Conservation (phyloP, 2,113 vertebrate species). For the Prunella himalayana region DNA sequence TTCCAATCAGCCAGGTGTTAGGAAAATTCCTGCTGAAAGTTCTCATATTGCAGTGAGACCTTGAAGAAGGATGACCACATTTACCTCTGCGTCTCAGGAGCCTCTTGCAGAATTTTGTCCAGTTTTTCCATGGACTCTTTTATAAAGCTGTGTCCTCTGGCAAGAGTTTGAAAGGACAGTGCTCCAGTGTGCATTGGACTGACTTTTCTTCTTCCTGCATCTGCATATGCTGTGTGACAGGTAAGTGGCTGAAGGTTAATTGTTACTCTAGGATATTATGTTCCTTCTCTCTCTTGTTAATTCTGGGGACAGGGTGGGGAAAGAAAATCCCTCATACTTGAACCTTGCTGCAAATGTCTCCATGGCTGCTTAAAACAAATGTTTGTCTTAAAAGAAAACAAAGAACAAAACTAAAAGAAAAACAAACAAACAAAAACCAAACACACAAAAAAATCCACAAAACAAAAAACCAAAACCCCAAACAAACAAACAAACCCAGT, state of each 20-base stretch:
- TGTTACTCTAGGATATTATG: conserved; percentile 34
- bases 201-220: conserved; percentile 9
- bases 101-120: not conserved
- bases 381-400: not conserved
- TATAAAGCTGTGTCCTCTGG: not conserved
- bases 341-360: not conserved
- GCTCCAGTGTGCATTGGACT: not conserved
- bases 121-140: not conserved
- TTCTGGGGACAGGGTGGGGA: not conserved
- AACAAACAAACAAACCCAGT: not conserved
- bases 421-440: not conserved
- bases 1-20: not conserved
- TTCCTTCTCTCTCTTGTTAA: conserved; percentile 16
- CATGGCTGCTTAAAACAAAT: not conserved
- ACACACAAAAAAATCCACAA: not conserved
- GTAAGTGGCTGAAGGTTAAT: conserved; percentile 49
- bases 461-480: not conserved
- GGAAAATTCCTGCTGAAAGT: not conserved
- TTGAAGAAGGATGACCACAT: not conserved
- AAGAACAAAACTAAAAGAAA: not conserved
- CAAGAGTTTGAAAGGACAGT: not conserved
- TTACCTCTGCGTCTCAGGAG: not conserved
- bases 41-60: not conserved
- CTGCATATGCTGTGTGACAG: conserved; percentile 23
- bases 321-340: not conserved